Conservation (phyloP, 2,888 invertebrate species). For the Doris montereyensis region DNA sequence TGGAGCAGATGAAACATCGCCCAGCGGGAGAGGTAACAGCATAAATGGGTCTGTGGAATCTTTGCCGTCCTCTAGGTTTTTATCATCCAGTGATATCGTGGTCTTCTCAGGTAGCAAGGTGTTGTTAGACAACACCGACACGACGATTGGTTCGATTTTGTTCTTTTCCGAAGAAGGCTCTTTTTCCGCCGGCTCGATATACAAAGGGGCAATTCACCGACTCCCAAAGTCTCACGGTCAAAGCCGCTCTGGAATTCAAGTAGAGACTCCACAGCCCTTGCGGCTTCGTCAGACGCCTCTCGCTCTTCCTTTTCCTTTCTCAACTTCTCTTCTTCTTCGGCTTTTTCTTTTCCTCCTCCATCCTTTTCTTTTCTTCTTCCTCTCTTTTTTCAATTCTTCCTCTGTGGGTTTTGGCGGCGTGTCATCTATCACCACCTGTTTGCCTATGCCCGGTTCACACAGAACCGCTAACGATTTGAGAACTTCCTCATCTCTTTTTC, state of each 20-base stretch:
- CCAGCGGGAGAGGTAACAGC: not conserved
- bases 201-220: slow-evolving; percentile 39
- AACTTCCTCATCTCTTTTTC: slow-evolving; percentile 38
- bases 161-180: slow-evolving; percentile 16
- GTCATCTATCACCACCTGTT: slow-evolving; percentile 36
- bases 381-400: slow-evolving; percentile 17
- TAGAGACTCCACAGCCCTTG: slow-evolving; percentile 48
- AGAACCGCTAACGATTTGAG: slow-evolving; percentile 30
- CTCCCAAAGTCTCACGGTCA: slow-evolving; percentile 21
- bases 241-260: slow-evolving; percentile 39
- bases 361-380: slow-evolving; percentile 33
- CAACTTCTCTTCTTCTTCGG: slow-evolving; percentile 40
- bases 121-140: slow-evolving; percentile 8
- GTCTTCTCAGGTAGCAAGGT: slow-evolving; percentile 36
- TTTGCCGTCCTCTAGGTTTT: not conserved
- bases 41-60: not conserved
- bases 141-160: not conserved
- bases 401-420: slow-evolving; percentile 14
- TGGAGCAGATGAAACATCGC: not conserved
- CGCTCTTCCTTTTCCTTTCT: slow-evolving; percentile 45
- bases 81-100: slow-evolving; percentile 36
- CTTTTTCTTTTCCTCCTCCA: slow-evolving; percentile 38
- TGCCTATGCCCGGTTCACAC: slow-evolving; percentile 32
- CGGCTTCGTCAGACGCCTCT: slow-evolving; percentile 51
- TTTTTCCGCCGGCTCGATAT: slow-evolving; percentile 33